Conservation (phyloP, 1,140 invertebrate species). For the Ooceraea biroi region DNA sequence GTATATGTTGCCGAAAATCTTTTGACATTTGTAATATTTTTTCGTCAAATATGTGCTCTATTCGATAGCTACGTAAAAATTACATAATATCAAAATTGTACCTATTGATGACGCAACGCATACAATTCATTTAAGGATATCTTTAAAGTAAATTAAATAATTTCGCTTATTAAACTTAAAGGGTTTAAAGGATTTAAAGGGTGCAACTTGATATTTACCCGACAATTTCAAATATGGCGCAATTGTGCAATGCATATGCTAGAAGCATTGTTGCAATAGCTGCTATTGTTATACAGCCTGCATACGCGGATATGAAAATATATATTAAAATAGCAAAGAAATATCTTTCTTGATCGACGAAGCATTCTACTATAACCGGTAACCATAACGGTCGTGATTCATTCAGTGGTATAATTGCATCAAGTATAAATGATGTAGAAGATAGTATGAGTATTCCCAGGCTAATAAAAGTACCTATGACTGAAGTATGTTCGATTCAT, state of each 20-base stretch:
- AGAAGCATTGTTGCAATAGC: not conserved
- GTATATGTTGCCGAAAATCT: constrained; percentile 2
- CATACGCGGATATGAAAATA: not conserved
- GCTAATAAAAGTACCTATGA: not conserved
- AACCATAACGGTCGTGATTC: not conserved
- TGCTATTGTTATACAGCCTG: not conserved
- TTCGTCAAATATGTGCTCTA: constrained; percentile 36
- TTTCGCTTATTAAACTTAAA: no score
- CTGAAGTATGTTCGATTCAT: constrained; percentile 4
- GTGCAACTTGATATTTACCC: no score
- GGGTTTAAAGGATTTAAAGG: no score
- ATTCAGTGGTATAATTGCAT: constrained; percentile 31
- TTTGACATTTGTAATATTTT: not conserved
- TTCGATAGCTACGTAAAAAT: constrained; percentile 7
- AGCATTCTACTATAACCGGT: not conserved
- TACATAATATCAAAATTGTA: no score
- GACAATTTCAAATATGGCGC: constrained; percentile 33
- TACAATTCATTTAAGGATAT: not conserved
- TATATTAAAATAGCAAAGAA: not conserved
- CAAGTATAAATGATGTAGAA: not conserved
- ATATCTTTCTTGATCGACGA: constrained; percentile 16
- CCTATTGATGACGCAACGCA: no score
- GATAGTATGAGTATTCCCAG: not conserved
- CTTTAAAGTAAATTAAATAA: no score
- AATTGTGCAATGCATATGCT: constrained; percentile 9